These are phyloP conservation scores for Polyploca ridens DNA, from an alignment of 2,888 invertebrate species.

Conservation along the genomic window DNA sequence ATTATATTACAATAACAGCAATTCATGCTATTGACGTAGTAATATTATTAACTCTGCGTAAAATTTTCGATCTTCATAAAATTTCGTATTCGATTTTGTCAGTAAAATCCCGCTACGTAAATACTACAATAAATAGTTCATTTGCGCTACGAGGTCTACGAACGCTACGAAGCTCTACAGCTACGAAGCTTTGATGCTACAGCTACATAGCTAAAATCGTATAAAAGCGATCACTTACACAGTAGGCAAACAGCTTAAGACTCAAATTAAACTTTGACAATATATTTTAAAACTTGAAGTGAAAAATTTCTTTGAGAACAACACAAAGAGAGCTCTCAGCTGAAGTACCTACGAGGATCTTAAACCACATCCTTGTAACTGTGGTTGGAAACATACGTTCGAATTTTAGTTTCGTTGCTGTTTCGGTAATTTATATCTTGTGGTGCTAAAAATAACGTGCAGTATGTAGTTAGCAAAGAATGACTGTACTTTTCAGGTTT, in stretches of 20 bases:
- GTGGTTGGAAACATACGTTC: background rate
- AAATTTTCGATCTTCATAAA: background rate
- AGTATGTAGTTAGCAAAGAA: no score
- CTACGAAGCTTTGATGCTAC: background rate
- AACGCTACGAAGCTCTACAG: slow-evolving; percentile 4
- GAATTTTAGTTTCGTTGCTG: background rate
- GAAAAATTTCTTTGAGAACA: slow-evolving; percentile 42
- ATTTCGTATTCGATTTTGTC: background rate
- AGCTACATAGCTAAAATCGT: slow-evolving; percentile 18
- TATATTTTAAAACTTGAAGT: slow-evolving; percentile 46
- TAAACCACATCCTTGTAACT: slow-evolving; percentile 15
- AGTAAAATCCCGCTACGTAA: background rate
- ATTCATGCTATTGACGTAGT: no score
- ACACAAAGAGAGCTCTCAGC: slow-evolving; percentile 36
- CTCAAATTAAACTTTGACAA: slow-evolving; percentile 51
- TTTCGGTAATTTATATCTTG: background rate
- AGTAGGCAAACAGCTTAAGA: slow-evolving; percentile 28
- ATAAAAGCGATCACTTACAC: slow-evolving; percentile 23
- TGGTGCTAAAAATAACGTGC: no score
- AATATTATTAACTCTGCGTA: no score
- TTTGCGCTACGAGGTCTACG: slow-evolving; percentile 9
- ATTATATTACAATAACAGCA: no score
- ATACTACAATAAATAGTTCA: background rate
- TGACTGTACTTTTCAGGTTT: no score
- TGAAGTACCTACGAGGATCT: slow-evolving; percentile 30